Evolutionary conservation across 2,888 invertebrate genomes (phyloP).

Genomic region (Trilocha varians): DNA sequence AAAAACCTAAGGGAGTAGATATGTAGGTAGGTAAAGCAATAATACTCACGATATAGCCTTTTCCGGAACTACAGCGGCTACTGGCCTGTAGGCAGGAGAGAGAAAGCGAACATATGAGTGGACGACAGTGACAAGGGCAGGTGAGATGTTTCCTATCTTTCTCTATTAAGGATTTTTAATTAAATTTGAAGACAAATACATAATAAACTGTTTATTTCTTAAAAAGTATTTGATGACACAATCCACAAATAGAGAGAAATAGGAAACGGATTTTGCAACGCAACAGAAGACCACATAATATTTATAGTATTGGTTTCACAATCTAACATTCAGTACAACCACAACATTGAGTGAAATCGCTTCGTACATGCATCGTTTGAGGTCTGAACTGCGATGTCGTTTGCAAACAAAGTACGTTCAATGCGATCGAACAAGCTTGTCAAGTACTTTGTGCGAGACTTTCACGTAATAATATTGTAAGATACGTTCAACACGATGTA

Average conservation of each 20-base stretch:
- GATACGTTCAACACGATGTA: background rate
- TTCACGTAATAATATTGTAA: background rate
- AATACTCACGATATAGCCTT: slow-evolving; percentile 95
- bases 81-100: slow-evolving; percentile 82
- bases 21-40: slow-evolving; percentile 42
- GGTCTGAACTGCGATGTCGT: slow-evolving; percentile 5
- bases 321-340: slow-evolving; percentile 22
- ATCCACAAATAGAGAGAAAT: slow-evolving; percentile 11
- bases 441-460: background rate
- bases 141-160: slow-evolving; percentile 52
- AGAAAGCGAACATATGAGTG: slow-evolving; percentile 73
- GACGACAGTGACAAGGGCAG: slow-evolving; percentile 56
- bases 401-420: slow-evolving; percentile 1
- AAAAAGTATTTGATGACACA: background rate
- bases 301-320: slow-evolving; percentile 7
- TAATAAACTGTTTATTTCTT: background rate
- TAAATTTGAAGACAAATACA: background rate
- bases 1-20: slow-evolving; percentile 33
- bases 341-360: slow-evolving; percentile 35
- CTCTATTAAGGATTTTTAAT: slow-evolving; percentile 14
- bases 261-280: slow-evolving; percentile 48
- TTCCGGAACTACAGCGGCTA: slow-evolving; percentile 93
- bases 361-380: slow-evolving; percentile 30
- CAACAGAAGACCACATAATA: slow-evolving; percentile 35
- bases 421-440: slow-evolving; percentile 1